Evolutionary conservation across 1,140 invertebrate species (phyloP), one percentile per base, ranked within the genome.

Genomic region (Drosophila bifasciata): DNA sequence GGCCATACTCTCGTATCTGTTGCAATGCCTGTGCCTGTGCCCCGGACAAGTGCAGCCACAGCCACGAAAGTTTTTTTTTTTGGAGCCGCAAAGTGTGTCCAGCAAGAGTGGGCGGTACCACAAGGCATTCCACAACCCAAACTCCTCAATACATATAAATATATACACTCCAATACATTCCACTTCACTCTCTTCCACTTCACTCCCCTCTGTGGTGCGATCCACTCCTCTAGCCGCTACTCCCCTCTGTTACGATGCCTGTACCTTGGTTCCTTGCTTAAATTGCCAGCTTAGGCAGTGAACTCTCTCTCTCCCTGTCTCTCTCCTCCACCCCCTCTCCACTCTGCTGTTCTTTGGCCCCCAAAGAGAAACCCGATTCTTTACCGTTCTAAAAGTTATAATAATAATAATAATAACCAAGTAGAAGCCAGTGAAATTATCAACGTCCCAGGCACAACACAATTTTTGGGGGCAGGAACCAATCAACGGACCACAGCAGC

Each of bases 391-490:
- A 46, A 58, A 62, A 73, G 69, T 68, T 68, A 74, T 63, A 76
- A 70, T 77, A 81, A 85, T 86, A 77, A 85, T 60, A 72, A 72
- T 81, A 51, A 67, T 71, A 62, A 41, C 46, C 32, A 32, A 57
- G 25, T 41, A n/a, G 46, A 32, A 46, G 28, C 68, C 40, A 60
- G 69, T 21, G 56, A 60, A 69, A 69, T 77, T 69, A 80, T 59
- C 28, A 71, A 46, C 39, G 50, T 25, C 32, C 16, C 19, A n/a
- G 19, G 3, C 19, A 21, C 19, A 21, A 0, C 52, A 25, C 36
- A 61, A 60, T 57, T 51, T n/a, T 49, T 60, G 8, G 68, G 52
- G 57, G 68, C 21, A 72, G 48, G 44, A 62, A 39, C 67, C 56
- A 62, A 72, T 59, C 68, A 72, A 55, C 49, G 25, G 36, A 11